Evolutionary conservation across 2,888 invertebrate species (phyloP), one percentile per base, ranked within the genome.

Genomic region (Drosophila mulleri): DNA sequence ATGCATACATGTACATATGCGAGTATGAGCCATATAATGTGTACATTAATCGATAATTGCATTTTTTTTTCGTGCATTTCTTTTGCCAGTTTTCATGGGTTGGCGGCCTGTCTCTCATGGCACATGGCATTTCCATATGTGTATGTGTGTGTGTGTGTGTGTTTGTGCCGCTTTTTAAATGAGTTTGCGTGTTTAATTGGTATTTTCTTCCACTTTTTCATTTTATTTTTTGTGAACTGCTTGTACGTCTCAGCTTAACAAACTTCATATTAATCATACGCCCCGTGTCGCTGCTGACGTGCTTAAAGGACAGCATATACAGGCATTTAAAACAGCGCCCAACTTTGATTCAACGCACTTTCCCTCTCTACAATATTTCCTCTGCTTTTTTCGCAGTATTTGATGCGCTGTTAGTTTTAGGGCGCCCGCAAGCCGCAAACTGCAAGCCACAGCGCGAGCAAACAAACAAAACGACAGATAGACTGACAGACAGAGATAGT

Each of bases 141-240:
- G 57, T 58, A 39, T 62, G 61, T 62, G 7, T 23, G 20, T 23
- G 20, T 23, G 67, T 56, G 47, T 26, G 44, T 70, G 64, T 72
- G 59, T 74, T 53, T 72, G 60, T 77, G 72, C 62, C 61, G 58
- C 57, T 67, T 77, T 67, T 74, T 75, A 82, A 88, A 91, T 89
- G 90, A 88, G 88, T 88, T 90, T 87, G 88, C 88, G 89, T 88
- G 83, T 87, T 88, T 87, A 87, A 87, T 87, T 87, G 79, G 86
- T 86, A 83, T 88, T 72, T 80, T 26, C 45, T 45, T 45, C 23
- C 14, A 23, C 8, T 23, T 73, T 69, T 56, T 9, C 32, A 32
- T 47, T 16, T 32, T 26, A 1, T 18, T 58, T 20, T 61, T 54
- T 73, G 60, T 44, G 16, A 12, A n/a, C 48, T 50, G 26, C 23